Evolutionary conservation across 2,797 vertebrate species (phyloP).

Genomic region (Acrocephalus scirpaceus): DNA sequence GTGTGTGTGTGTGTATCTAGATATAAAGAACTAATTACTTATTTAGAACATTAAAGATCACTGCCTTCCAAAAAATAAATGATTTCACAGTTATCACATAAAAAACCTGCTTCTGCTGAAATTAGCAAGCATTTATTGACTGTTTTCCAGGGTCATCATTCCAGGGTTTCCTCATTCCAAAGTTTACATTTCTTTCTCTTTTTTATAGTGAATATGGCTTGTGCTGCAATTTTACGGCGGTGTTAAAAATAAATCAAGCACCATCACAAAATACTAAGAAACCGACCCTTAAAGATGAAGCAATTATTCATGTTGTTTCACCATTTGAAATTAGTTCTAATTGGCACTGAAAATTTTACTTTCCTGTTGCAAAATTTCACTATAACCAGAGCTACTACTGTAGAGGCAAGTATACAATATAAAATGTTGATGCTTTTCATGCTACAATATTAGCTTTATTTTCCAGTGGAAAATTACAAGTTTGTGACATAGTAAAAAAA

Average conservation of each 20-base stretch:
- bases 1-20: too few relatives aligned
- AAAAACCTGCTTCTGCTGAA: neutral
- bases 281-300: neutral
- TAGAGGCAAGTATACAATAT: neutral
- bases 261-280: neutral
- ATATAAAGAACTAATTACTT: neutral
- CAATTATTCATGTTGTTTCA: neutral
- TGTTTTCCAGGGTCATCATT: neutral
- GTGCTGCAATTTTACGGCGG: neutral
- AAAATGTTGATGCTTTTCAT: neutral
- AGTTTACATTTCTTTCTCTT: neutral
- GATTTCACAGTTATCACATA: neutral
- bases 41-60: neutral
- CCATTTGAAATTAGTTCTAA: neutral
- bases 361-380: neutral
- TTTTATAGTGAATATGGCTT: neutral
- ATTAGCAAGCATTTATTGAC: neutral
- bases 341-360: neutral
- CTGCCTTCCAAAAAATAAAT: neutral
- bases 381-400: neutral
- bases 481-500: neutral
- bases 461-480: constrained; percentile 24
- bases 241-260: neutral
- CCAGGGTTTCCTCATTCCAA: neutral
- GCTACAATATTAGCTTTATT: constrained; percentile 28